Evolutionary conservation across 2,888 invertebrate species (phyloP), one percentile per base, ranked within the genome.

Genomic region (Yponomeuta malinellus): DNA sequence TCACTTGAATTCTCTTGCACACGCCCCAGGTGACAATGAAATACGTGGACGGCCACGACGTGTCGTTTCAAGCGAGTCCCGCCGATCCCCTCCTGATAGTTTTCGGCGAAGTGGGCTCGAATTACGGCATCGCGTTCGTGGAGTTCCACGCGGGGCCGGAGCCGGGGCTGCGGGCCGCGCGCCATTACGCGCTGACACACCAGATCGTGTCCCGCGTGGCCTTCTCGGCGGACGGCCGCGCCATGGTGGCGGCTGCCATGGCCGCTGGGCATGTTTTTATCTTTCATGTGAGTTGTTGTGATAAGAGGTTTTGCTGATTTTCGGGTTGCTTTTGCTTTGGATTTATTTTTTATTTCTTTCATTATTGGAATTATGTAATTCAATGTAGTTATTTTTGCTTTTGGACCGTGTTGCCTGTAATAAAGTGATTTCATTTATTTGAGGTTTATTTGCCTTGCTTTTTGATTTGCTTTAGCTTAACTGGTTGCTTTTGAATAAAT

Each of bases 241-340:
- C 84, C 31, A 29, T 93, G 63, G 79, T 87, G 1, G 86, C 86
- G 1, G 88, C 87, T 0, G 90, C 92, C 6, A 88, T 88, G 86
- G 81, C 87, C 0, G 90, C 90, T 2, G 93, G 92, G 31, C 91
- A 92, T 75, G 79, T 92, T 1, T 92, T 92, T 73, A 81, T 92
- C 63, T 78, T 85, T 66, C 78, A 85, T 79, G 92, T 90, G 72
- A 72, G 73, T 33, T n/a, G 10, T 63, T 43, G 65, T 31, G 3
- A 4, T 33, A 5, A 33, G 33, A 33, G 33, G 3, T 33, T 4
- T 2, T 33, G 43, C 43, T 43, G 43, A 6, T 43, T 43, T 43
- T 43, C 43, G 9, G 6, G 43, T 8, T 1, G 43, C 1, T 43
- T 43, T 43, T 43, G 43, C 43, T 43, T 43, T 43, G 43, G 43